Evolutionary conservation across 2,113 vertebrate species (phyloP).

Genomic region (Brienomyrus brachyistius): DNA sequence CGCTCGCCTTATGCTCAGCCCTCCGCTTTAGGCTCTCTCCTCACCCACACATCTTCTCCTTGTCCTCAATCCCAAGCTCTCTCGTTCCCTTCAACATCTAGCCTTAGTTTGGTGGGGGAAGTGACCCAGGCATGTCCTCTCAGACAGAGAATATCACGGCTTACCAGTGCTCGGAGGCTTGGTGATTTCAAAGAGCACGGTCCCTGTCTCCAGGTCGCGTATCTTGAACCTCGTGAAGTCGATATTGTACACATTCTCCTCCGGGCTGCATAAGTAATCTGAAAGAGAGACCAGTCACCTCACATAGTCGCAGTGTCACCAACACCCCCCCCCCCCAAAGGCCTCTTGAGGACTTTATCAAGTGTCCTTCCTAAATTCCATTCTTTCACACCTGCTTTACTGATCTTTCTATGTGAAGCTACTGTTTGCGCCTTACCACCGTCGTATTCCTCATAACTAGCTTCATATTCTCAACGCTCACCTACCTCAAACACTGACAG

Average conservation of each 20-base stretch:
- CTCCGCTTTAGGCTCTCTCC: not conserved
- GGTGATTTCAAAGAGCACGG: conserved; percentile 95
- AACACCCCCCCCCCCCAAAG: too few relatives aligned
- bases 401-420: not conserved
- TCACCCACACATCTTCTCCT: not conserved
- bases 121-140: not conserved
- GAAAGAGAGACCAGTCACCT: conserved; percentile 17
- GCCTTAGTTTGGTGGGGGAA: not conserved
- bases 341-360: not conserved
- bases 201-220: conserved; percentile 92
- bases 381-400: not conserved
- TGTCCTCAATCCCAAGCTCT: not conserved
- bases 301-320: not conserved
- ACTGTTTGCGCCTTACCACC: not conserved
- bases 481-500: not conserved
- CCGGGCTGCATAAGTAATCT: conserved; percentile 90
- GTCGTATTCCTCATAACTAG: not conserved
- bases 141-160: not conserved
- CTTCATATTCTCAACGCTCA: not conserved
- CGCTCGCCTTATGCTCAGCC: not conserved
- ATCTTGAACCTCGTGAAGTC: conserved; percentile 98
- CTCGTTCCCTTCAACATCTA: not conserved
- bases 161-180: conserved; percentile 82
- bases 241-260: conserved; percentile 90
- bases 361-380: not conserved